phyloP scores from a whole-genome alignment of 2,888 invertebrate species.

The Sipha maydis region DNA sequence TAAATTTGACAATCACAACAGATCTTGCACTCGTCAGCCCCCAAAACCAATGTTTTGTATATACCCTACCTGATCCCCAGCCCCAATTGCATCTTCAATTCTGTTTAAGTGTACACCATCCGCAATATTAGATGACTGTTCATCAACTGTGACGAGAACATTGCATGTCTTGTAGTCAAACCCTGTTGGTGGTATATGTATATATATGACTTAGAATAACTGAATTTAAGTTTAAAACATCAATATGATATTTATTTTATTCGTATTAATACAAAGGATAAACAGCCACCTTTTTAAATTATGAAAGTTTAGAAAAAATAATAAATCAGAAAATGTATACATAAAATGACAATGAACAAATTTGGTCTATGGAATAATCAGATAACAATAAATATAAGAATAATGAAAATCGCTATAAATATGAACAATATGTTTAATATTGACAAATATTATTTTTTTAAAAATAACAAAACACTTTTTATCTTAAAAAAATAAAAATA shows the following conservation, averaged over 20 bases:
- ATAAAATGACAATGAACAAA: neutral
- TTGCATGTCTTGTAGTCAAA: slow-evolving; percentile 99
- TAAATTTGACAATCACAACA: slow-evolving; percentile 26
- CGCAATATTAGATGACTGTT: slow-evolving; percentile 95
- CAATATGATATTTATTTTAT: neutral
- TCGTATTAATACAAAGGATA: neutral
- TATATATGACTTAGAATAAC: slow-evolving; percentile 13
- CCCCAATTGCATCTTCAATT: slow-evolving; percentile 91
- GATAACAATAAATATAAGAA: neutral
- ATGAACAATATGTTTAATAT: neutral
- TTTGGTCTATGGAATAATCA: neutral
- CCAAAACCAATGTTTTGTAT: slow-evolving; percentile 44
- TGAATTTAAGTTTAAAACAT: neutral
- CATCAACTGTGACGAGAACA: slow-evolving; percentile 97
- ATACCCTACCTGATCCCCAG: slow-evolving; percentile 91
- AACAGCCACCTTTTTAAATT: slow-evolving; percentile 21
- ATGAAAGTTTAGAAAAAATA: neutral
- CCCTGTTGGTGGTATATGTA: slow-evolving; percentile 72
- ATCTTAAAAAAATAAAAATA: neutral
- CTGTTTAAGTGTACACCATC: slow-evolving; percentile 90
- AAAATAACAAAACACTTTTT: too few species aligned
- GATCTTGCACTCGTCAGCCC: slow-evolving; percentile 7
- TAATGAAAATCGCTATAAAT: neutral
- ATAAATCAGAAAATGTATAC: neutral
- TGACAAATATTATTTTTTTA: neutral